Percentiles rank a stretch among this genome's conserved stretches.
These are phyloP conservation scores for Vanessa atalanta DNA, from an alignment of 1,140 invertebrate species.

Conservation along the genomic window DNA sequence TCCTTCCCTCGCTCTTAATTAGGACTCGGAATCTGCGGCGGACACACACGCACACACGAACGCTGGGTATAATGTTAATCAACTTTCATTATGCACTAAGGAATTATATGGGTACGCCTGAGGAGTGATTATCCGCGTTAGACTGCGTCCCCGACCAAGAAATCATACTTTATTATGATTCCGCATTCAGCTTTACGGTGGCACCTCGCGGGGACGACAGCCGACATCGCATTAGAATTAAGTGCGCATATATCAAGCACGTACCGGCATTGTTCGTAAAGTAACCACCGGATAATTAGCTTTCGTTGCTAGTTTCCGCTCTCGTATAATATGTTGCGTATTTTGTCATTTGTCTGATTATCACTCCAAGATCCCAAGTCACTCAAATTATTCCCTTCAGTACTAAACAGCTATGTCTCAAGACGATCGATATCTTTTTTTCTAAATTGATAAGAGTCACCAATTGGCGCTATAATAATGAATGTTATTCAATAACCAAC, in stretches of 20 bases:
- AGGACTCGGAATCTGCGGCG: slow-evolving; percentile 81
- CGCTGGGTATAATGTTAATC: slow-evolving; percentile 74
- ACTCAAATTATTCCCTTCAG: not conserved
- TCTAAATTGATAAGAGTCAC: too few species aligned
- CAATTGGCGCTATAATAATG: too few species aligned
- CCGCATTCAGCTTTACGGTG: slow-evolving; percentile 62
- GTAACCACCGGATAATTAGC: slow-evolving; percentile 62
- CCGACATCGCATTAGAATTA: slow-evolving; percentile 71
- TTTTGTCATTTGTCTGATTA: not conserved
- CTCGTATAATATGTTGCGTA: slow-evolving; percentile 10
- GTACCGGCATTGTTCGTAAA: slow-evolving; percentile 63
- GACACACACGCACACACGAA: slow-evolving; percentile 74
- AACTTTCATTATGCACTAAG: slow-evolving; percentile 81
- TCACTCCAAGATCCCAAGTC: not conserved
- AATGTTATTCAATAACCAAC: too few species aligned
- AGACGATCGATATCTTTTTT: too few species aligned
- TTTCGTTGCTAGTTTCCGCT: slow-evolving; percentile 53
- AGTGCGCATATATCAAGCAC: slow-evolving; percentile 72
- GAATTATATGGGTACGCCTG: slow-evolving; percentile 79
- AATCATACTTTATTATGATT: slow-evolving; percentile 80
- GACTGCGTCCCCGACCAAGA: slow-evolving; percentile 75
- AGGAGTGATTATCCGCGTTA: slow-evolving; percentile 79
- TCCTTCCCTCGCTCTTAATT: slow-evolving; percentile 78
- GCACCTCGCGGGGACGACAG: slow-evolving; percentile 62
- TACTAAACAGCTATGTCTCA: not conserved